A percentile compares a stretch with the other conserved stretches of the same genome.
Conservation (phyloP, 1,140 invertebrate species). For the Pogonomyrmex californicus region DNA sequence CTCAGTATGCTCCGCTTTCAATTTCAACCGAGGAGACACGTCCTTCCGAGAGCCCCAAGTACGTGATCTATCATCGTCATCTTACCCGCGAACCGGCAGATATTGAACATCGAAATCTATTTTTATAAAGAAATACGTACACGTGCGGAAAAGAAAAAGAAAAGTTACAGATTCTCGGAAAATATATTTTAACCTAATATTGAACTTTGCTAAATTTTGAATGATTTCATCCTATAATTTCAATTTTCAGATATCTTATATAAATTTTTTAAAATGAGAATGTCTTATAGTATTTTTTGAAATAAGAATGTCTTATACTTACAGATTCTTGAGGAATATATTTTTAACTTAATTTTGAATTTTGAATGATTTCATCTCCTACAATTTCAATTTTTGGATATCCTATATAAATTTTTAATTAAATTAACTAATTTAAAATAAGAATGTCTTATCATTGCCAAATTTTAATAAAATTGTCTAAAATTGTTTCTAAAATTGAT, state of each 20-base stretch:
- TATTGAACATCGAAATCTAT: constrained; percentile 46
- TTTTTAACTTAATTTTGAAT: neutral
- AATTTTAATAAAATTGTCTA: neutral
- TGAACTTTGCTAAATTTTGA: neutral
- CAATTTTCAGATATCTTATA: neutral
- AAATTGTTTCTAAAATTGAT: neutral
- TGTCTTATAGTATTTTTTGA: neutral
- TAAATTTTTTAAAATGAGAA: neutral
- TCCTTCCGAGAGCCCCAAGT: constrained; percentile 18
- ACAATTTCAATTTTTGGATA: neutral
- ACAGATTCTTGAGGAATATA: neutral
- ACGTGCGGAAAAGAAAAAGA: neutral
- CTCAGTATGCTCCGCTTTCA: constrained; percentile 44
- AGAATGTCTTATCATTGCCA: neutral
- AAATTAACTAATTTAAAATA: too few relatives aligned
- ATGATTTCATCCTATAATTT: neutral
- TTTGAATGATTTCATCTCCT: too few relatives aligned
- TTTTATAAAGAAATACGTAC: neutral
- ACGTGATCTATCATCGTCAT: constrained; percentile 59
- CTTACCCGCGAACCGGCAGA: constrained; percentile 5
- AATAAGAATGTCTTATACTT: neutral
- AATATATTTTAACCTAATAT: neutral
- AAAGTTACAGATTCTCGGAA: neutral
- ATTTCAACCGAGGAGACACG: constrained; percentile 20
- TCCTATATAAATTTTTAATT: neutral